Conservation (phyloP, 2,797 vertebrate species). For the Crenuchus spilurus region DNA sequence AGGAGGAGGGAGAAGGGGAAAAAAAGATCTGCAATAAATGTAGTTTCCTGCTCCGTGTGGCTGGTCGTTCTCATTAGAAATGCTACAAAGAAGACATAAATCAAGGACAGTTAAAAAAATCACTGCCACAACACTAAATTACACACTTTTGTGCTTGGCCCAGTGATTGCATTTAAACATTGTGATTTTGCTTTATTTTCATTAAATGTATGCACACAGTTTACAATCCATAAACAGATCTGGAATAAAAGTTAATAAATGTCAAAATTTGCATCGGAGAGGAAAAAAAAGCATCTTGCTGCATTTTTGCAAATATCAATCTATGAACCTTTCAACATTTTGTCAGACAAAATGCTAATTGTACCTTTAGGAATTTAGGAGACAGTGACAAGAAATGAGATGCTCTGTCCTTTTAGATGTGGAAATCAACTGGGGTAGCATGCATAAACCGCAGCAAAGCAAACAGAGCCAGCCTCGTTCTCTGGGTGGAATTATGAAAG, state of each 20-base stretch:
- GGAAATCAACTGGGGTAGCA: slow-evolving; percentile 91
- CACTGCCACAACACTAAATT: slow-evolving; percentile 99
- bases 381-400: slow-evolving; percentile 99
- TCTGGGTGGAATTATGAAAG: slow-evolving; percentile 54
- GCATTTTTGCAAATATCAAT: slow-evolving; percentile 99
- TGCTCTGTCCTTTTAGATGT: slow-evolving; percentile 98
- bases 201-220: slow-evolving; percentile 98
- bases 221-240: slow-evolving; percentile 99
- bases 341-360: slow-evolving; percentile 99
- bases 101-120: slow-evolving; percentile 98
- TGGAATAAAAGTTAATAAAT: slow-evolving; percentile 99
- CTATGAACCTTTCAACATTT: slow-evolving; percentile 99
- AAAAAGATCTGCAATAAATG: slow-evolving; percentile 89
- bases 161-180: slow-evolving; percentile 99
- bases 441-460: slow-evolving; percentile 88
- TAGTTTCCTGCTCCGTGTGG: slow-evolving; percentile 98
- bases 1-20: slow-evolving; percentile 61
- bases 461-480: slow-evolving; percentile 55
- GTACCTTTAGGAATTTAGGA: slow-evolving; percentile 99
- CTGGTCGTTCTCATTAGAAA: slow-evolving; percentile 96
- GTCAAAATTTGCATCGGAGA: slow-evolving; percentile 99
- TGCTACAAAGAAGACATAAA: slow-evolving; percentile 97
- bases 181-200: slow-evolving; percentile 98
- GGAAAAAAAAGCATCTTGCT: slow-evolving; percentile 89
- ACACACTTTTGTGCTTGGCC: slow-evolving; percentile 93